A percentile compares a stretch with the other conserved stretches of the same genome.
Evolutionary conservation across 92 coral and sea anemone genomes (phyloP).

Genomic region (Epizoanthus rinbou): DNA sequence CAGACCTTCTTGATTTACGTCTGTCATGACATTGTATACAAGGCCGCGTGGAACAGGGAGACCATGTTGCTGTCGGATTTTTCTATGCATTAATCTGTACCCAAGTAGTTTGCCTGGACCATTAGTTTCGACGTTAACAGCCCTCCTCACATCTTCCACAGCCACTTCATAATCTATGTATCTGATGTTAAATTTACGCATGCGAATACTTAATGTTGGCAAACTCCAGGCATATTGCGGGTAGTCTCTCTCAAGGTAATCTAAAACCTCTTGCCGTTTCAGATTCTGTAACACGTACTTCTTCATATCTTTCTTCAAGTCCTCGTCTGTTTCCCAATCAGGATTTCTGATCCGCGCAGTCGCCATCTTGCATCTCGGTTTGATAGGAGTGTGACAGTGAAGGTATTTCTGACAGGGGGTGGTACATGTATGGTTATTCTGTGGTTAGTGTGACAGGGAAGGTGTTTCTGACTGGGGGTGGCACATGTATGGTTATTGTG

Average conservation of each 20-base stretch:
- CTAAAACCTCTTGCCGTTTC: constrained; percentile 32
- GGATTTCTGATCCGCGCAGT: constrained; percentile 31
- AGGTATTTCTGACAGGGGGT: too few relatives aligned
- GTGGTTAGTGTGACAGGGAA: too few relatives aligned
- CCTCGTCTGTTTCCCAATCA: constrained; percentile 39
- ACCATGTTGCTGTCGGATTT: constrained; percentile 55
- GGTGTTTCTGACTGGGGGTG: too few relatives aligned
- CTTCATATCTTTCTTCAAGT: constrained; percentile 31
- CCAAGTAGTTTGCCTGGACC: constrained; percentile 66
- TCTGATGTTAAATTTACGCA: constrained; percentile 47
- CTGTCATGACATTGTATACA: constrained; percentile 57
- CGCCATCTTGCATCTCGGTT: constrained; percentile 1
- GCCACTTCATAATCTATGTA: constrained; percentile 50
- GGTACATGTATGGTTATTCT: too few relatives aligned
- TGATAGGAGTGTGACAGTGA: too few relatives aligned
- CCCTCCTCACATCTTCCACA: constrained; percentile 52
- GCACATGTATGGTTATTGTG: too few relatives aligned
- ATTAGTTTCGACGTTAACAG: constrained; percentile 44
- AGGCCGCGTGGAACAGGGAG: constrained; percentile 63
- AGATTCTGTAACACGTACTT: constrained; percentile 46
- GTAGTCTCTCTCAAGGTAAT: constrained; percentile 41
- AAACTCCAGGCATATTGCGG: constrained; percentile 52
- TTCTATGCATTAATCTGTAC: constrained; percentile 43
- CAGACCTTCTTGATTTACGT: constrained; percentile 58
- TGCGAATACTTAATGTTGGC: constrained; percentile 49